Conservation (phyloP, 2,113 vertebrate genomes). For the Limanda limanda region DNA sequence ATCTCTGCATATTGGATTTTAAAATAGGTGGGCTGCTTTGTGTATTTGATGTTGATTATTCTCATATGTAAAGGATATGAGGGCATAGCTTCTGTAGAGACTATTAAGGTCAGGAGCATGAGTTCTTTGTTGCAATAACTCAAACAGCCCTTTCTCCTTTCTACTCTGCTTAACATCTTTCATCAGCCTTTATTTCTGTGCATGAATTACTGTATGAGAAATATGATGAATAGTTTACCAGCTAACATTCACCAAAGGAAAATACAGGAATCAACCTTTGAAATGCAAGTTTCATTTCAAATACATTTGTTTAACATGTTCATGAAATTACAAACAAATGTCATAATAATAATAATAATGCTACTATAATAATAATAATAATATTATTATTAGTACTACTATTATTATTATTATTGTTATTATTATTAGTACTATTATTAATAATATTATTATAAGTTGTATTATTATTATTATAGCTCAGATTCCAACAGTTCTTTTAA, state of each 20-base stretch:
- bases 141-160: conserved; percentile 48
- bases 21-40: conserved; percentile 65
- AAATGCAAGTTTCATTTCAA: neutral
- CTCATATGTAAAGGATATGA: conserved; percentile 58
- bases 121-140: conserved; percentile 4
- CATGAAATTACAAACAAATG: too few species aligned
- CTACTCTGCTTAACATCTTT: conserved; percentile 51
- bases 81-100: conserved; percentile 54
- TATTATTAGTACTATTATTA: too few species aligned
- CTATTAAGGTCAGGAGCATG: conserved; percentile 62
- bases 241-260: too few species aligned
- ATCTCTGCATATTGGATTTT: conserved; percentile 70
- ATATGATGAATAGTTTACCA: neutral
- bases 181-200: neutral
- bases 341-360: neutral
- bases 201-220: conserved; percentile 1
- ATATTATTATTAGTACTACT: too few species aligned
- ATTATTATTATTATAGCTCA: too few species aligned
- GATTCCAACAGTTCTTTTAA: too few species aligned
- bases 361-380: neutral
- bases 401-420: too few species aligned
- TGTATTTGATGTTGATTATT: conserved; percentile 55
- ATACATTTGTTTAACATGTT: neutral
- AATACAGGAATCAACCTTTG: neutral
- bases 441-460: too few species aligned